These are phyloP conservation scores for Ridgeia piscesae DNA, from an alignment of 1,140 invertebrate species.

Conservation along the genomic window DNA sequence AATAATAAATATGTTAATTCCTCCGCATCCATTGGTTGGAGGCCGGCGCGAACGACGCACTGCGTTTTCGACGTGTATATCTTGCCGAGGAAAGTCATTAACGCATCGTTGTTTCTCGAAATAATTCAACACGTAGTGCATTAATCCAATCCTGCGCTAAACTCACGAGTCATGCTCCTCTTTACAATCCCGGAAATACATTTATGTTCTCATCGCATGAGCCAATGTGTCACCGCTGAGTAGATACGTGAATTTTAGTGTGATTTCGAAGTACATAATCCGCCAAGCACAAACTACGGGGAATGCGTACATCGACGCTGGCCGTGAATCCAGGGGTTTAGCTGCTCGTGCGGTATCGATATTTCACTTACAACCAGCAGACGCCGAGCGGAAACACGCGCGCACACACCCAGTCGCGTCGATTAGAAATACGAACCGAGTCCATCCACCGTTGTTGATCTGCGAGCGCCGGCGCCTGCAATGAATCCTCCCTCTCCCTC, in stretches of 20 bases:
- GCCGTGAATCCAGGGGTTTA: not conserved
- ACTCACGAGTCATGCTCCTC: too few species aligned
- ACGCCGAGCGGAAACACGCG: not conserved
- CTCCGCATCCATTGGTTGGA: not conserved
- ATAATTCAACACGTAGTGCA: not conserved
- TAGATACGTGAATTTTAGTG: not conserved
- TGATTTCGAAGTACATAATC: not conserved
- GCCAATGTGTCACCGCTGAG: not conserved
- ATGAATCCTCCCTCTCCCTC: not conserved
- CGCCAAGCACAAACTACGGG: not conserved
- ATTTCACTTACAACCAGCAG: not conserved
- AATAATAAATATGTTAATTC: not conserved
- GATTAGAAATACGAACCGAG: not conserved
- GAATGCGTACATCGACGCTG: not conserved
- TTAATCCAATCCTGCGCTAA: not conserved
- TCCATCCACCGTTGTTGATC: not conserved
- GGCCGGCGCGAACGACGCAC: not conserved
- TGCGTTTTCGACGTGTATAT: not conserved
- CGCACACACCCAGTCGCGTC: not conserved
- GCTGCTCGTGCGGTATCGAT: not conserved
- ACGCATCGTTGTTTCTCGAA: not conserved
- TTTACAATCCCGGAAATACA: not conserved
- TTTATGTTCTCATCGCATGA: not conserved
- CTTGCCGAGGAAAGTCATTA: not conserved
- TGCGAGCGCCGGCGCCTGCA: not conserved